Evolutionary conservation across 2,888 invertebrate species (phyloP), one percentile per base, ranked within the genome.

Genomic region (Cybosia mesomella): DNA sequence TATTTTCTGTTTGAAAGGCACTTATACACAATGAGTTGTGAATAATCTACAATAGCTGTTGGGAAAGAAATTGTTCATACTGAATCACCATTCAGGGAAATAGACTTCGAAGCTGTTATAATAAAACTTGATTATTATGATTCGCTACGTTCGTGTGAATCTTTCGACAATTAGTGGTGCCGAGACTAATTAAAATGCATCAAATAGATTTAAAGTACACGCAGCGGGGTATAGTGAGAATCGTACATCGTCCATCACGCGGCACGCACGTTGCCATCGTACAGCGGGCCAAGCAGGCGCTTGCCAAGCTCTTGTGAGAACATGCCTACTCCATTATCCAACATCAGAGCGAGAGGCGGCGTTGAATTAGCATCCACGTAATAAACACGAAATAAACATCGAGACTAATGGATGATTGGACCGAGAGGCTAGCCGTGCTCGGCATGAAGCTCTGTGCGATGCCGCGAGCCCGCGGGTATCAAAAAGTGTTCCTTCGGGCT

Each of bases 391-490:
- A 90, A 91, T 92, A 92, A 92, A 91, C 90, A 89, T 92, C 90
- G 89, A 91, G 86, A 91, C 92, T 91, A 92, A 92, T 93, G 92
- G 90, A 91, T 91, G 91, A 92, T 92, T 87, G 90, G 85, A 76
- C 73, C 74, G 73, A 67, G 67, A 75, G 67, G 28, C 32, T 60
- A 34, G 18, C 55, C 18, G 21, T 10, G 39, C 7, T 53, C 67
- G 43, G 66, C 53, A 58, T 61, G 64, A 76, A 62, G 68, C 68
- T 76, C 72, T 75, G 72, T 74, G 22, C 79, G 62, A 73, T 57
- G 61, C 61, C 55, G 63, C 36, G 22, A 34, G 63, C 66, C n/a
- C 34, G 64, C 53, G 55, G 64, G 60, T 76, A 58, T 67, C 68
- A 21, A n/a, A 76, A 71, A 75, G 72, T 74, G 21, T 79, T 63